Percentiles rank a stretch among this genome's conserved stretches.
phyloP scores from a whole-genome alignment of 1,140 invertebrate species.

The Delia radicum region DNA sequence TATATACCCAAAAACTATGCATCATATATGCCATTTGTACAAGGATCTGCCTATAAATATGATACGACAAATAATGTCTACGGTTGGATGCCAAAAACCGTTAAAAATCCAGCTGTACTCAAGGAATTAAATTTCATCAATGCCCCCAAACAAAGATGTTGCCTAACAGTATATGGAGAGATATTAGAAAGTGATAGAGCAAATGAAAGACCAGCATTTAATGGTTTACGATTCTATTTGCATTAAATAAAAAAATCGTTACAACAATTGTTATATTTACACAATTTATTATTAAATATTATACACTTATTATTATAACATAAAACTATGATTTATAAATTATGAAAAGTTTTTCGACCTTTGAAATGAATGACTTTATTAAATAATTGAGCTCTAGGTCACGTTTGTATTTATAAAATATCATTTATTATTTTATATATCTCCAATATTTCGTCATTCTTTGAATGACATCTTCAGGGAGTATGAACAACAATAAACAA shows the following conservation, averaged over 20 bases:
- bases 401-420: no score
- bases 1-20: conserved; percentile 26
- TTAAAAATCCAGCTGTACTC: conserved; percentile 14
- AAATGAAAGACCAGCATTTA: conserved; percentile 44
- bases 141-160: conserved; percentile 44
- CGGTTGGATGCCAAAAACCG: conserved; percentile 42
- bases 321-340: no score
- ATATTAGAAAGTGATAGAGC: conserved; percentile 40
- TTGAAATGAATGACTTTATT: no score
- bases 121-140: conserved; percentile 42
- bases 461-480: no score
- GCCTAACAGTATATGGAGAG: conserved; percentile 47
- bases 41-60: not conserved
- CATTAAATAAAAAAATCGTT: conserved; percentile 34
- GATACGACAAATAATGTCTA: conserved; percentile 30
- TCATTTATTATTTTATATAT: no score
- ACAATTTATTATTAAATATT: not conserved
- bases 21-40: not conserved
- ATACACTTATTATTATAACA: not conserved
- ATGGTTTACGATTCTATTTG: conserved; percentile 45
- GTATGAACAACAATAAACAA: no score
- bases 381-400: no score
- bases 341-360: no score
- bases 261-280: not conserved
- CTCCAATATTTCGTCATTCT: no score